phyloP scores from a whole-genome alignment of 2,888 invertebrate genomes.

The Conistra vaccinii region DNA sequence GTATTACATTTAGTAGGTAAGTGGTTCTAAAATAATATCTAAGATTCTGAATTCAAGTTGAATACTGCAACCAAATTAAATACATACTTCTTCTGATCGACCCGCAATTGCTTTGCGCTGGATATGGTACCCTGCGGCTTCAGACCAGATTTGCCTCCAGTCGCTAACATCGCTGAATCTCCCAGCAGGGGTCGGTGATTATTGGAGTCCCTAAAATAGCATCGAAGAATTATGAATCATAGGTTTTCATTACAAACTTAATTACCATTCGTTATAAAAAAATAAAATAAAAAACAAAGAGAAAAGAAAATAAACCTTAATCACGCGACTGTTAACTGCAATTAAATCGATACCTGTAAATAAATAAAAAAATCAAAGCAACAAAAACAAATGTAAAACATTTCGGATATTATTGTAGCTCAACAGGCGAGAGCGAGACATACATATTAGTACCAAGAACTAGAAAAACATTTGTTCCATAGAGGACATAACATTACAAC shows the following conservation, averaged over 20 bases:
- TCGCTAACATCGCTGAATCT: constrained; percentile 98
- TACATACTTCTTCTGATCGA: constrained; percentile 96
- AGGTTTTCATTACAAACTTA: background rate
- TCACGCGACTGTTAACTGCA: constrained; percentile 52
- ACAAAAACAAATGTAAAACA: constrained; percentile 66
- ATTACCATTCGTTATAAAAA: background rate
- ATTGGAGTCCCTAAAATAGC: constrained; percentile 95
- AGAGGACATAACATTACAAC: background rate
- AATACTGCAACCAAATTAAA: constrained; percentile 36
- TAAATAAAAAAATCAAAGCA: constrained; percentile 40
- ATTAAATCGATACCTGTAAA: constrained; percentile 58
- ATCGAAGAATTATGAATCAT: background rate
- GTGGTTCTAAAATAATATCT: constrained; percentile 5
- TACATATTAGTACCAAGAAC: background rate
- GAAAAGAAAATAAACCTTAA: constrained; percentile 53
- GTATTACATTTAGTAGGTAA: background rate
- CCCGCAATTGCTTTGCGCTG: constrained; percentile 96
- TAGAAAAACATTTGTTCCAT: constrained; percentile 1
- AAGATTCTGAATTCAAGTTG: constrained; percentile 42
- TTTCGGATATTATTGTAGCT: background rate
- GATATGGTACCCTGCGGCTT: constrained; percentile 97
- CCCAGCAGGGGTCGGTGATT: constrained; percentile 97
- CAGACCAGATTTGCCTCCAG: constrained; percentile 93
- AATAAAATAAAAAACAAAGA: constrained; percentile 37
- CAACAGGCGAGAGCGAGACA: background rate